These are phyloP conservation scores for Channa striata DNA, from an alignment of 2,797 vertebrate species.

Conservation along the genomic window DNA sequence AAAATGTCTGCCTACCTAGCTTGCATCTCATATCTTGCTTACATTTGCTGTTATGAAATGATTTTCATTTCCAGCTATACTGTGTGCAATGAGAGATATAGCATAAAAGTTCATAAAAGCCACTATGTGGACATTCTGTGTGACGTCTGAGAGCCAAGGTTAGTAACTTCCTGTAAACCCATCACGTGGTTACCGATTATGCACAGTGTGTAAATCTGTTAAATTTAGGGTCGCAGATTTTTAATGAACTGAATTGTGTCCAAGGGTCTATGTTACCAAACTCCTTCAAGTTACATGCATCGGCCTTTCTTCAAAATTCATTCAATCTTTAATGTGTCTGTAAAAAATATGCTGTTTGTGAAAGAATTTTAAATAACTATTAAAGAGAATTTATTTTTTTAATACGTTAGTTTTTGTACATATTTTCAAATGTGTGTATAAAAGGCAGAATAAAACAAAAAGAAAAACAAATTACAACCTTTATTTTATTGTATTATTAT, in stretches of 20 bases:
- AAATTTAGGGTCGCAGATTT: conserved; percentile 23
- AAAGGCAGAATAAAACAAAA: neutral
- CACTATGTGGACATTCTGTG: conserved; percentile 1
- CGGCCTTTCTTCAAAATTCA: conserved; percentile 32
- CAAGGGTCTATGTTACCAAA: conserved; percentile 33
- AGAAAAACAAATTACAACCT: too few species aligned
- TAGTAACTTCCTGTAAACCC: conserved; percentile 37
- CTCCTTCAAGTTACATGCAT: conserved; percentile 27
- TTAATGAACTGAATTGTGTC: conserved; percentile 27
- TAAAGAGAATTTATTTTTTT: conserved; percentile 87
- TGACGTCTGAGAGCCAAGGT: conserved; percentile 14
- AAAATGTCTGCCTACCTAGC: neutral
- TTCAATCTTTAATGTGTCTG: conserved; percentile 65
- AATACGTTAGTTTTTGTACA: conserved; percentile 51
- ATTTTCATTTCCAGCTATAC: neutral
- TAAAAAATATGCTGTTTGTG: conserved; percentile 74
- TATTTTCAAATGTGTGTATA: conserved; percentile 5
- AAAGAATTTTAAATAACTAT: conserved; percentile 78
- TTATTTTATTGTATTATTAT: neutral
- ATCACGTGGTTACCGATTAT: conserved; percentile 11
- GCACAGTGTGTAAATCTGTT: conserved; percentile 28
- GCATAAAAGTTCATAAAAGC: neutral
- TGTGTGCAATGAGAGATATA: neutral
- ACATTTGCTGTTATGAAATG: conserved; percentile 1
- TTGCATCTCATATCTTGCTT: conserved; percentile 17